Evolutionary conservation across 2,888 invertebrate genomes (phyloP).

Genomic region (Sesia apiformis): DNA sequence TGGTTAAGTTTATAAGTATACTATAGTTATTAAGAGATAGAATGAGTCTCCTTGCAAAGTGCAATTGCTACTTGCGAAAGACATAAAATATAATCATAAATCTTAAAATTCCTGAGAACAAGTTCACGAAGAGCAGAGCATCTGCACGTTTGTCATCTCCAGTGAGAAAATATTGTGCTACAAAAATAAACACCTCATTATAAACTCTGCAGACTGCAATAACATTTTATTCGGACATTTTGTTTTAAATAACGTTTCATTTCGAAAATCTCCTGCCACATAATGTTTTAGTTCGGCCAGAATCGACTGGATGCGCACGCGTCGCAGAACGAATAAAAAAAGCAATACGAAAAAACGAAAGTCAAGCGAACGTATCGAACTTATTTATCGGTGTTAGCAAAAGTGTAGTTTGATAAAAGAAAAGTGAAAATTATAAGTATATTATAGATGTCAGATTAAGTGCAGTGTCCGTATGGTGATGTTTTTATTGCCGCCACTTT

Average conservation of each 20-base stretch:
- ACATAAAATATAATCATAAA: too few relatives aligned
- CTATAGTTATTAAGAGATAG: too few relatives aligned
- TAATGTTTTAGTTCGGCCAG: conserved; percentile 11
- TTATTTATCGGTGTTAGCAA: background rate
- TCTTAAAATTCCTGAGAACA: too few relatives aligned
- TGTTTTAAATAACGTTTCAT: conserved; percentile 16
- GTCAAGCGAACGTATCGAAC: background rate
- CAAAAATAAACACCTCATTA: conserved; percentile 3
- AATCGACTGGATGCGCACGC: conserved; percentile 6
- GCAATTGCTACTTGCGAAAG: too few relatives aligned
- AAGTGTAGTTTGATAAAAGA: background rate
- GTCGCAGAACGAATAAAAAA: background rate
- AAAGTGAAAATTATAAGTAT: background rate
- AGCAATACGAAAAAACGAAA: background rate
- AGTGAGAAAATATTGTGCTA: background rate
- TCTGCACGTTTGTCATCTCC: too few relatives aligned
- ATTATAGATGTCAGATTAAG: too few relatives aligned
- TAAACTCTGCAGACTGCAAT: conserved; percentile 6
- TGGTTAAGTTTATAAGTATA: too few relatives aligned
- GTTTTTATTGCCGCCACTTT: too few relatives aligned
- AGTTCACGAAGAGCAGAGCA: too few relatives aligned
- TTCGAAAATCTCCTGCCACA: conserved; percentile 10
- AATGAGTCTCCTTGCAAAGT: too few relatives aligned
- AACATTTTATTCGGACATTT: conserved; percentile 10
- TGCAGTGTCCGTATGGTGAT: too few relatives aligned